Evolutionary conservation across 2,113 vertebrate species (phyloP).

Genomic region (Aix galericulata): DNA sequence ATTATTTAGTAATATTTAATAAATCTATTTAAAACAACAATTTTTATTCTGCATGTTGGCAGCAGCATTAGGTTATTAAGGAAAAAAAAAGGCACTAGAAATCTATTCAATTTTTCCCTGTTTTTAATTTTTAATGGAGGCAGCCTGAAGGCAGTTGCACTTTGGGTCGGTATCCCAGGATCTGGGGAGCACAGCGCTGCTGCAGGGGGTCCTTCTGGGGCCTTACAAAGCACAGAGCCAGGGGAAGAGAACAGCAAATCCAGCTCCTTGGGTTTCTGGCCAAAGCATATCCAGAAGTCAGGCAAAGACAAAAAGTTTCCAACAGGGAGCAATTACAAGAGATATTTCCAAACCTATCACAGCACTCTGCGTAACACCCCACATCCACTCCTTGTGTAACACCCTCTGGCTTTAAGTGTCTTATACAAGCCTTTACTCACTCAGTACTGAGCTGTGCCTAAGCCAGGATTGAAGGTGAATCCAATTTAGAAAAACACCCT

Average conservation of each 20-base stretch:
- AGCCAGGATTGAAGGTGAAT: conserved; percentile 56
- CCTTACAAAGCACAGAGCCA: background rate
- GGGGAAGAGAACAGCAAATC: background rate
- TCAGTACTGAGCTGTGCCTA: conserved; percentile 50
- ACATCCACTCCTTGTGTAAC: conserved; percentile 52
- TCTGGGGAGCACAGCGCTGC: background rate
- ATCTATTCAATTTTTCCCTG: background rate
- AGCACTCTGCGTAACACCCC: background rate
- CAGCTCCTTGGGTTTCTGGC: rapidly evolving
- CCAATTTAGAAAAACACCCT: conserved; percentile 64
- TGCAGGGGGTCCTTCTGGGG: background rate
- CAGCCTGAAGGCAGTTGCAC: background rate
- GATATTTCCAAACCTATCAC: background rate
- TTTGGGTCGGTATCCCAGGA: background rate
- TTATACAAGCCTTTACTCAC: conserved; percentile 54
- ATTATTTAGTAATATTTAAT: background rate
- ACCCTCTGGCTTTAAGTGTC: conserved; percentile 49
- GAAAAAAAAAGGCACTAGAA: background rate
- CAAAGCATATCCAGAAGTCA: background rate
- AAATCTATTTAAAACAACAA: background rate
- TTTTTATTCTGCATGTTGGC: background rate
- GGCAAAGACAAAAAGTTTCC: background rate
- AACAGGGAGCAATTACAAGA: background rate
- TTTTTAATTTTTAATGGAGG: background rate
- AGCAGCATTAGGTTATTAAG: background rate